A percentile compares a stretch with the other conserved stretches of the same genome.
phyloP scores from a whole-genome alignment of 1,140 invertebrate genomes.

The Calycopis cecrops region DNA sequence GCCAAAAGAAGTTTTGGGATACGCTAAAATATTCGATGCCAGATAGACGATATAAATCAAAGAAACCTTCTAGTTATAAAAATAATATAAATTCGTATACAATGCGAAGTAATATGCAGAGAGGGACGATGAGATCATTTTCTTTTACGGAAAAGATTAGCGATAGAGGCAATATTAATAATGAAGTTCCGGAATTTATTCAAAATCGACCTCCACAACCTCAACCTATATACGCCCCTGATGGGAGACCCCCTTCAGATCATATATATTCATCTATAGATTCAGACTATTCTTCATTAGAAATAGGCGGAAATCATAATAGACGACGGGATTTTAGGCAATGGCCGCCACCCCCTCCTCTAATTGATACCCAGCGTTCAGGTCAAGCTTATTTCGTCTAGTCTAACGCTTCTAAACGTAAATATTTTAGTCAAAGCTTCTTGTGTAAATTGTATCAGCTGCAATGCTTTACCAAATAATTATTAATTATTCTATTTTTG shows the following conservation, averaged over 20 bases:
- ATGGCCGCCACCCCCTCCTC: constrained; percentile 61
- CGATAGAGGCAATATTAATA: constrained; percentile 47
- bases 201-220: constrained; percentile 54
- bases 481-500: constrained; percentile 71
- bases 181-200: constrained; percentile 48
- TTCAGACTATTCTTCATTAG: constrained; percentile 82
- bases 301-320: constrained; percentile 60
- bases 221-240: constrained; percentile 54
- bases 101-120: constrained; percentile 77
- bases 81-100: constrained; percentile 87
- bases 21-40: constrained; percentile 92
- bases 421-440: constrained; percentile 64
- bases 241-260: constrained; percentile 83
- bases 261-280: constrained; percentile 92
- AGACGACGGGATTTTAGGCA: constrained; percentile 61
- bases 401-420: constrained; percentile 55
- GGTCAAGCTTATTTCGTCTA: constrained; percentile 71
- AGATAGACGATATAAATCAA: constrained; percentile 62
- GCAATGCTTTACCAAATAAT: constrained; percentile 72
- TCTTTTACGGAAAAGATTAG: constrained; percentile 66
- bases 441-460: constrained; percentile 65
- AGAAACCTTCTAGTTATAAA: constrained; percentile 74
- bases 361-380: constrained; percentile 61
- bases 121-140: constrained; percentile 72
- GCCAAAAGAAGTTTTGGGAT: constrained; percentile 94